Conservation (phyloP, 2,797 vertebrate species). For the Protosalanx chinensis region DNA sequence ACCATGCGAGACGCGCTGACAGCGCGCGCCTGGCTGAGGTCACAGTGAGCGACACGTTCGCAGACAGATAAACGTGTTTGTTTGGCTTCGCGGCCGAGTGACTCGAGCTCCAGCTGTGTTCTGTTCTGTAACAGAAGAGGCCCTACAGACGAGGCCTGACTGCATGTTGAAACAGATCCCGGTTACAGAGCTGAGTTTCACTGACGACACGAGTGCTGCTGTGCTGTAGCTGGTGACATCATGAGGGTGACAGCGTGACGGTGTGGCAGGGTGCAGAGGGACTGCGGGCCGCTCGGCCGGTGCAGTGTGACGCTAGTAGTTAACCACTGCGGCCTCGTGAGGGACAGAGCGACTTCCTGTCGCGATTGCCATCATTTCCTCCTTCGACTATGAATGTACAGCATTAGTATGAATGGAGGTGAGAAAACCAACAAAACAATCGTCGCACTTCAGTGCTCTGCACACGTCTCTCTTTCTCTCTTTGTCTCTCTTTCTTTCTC, state of each 20-base stretch:
- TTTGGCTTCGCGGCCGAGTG: no score
- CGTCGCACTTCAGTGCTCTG: background rate
- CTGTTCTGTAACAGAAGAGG: no score
- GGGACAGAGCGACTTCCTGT: slow-evolving; percentile 68
- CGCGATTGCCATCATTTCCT: slow-evolving; percentile 74
- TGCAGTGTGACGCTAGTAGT: slow-evolving; percentile 58
- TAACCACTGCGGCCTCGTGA: slow-evolving; percentile 64
- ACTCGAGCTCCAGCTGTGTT: no score
- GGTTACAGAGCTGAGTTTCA: no score
- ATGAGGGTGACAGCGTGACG: background rate
- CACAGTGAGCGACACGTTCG: slow-evolving; percentile 14
- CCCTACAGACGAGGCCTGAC: no score
- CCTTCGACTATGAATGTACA: slow-evolving; percentile 40
- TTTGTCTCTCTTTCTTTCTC: background rate
- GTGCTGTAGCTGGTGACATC: no score
- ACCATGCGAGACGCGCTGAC: no score
- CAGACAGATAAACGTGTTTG: background rate
- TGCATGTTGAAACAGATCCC: no score
- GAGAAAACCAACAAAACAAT: slow-evolving; percentile 40
- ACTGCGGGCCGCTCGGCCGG: slow-evolving; percentile 44
- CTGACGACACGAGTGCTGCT: no score
- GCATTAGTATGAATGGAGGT: slow-evolving; percentile 61
- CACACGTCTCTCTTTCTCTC: background rate
- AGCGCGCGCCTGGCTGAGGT: background rate
- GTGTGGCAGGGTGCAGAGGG: background rate